Evolutionary conservation across 2,797 vertebrate genomes (phyloP), one percentile per base, ranked within the genome.

Genomic region (Amazona ochrocephala): DNA sequence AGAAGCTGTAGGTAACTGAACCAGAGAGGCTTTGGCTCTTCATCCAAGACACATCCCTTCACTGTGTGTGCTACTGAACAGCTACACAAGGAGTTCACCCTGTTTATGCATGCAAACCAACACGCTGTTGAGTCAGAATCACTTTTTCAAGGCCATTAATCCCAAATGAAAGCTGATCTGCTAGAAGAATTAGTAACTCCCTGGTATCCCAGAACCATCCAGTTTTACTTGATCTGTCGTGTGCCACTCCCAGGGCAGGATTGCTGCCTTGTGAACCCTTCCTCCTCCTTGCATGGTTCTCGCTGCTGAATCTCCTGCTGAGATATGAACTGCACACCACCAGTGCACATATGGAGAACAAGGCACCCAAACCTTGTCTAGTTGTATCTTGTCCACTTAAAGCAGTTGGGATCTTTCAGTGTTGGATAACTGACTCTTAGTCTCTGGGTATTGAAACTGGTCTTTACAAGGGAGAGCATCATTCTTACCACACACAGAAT

Each of bases 211-310:
- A 90, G 89, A 87, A 80, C 72, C 68, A 72, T 56, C 78, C 89
- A 89, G 94, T 95, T 93, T 68, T 93, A 95, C 95, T 79, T 94
- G 95, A 94, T 68, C 47, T 65, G n/a, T 61, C 34, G 12, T 73
- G 78, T 89, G 94, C 93, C 94, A 29, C 94, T 95, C 96, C 96
- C 87, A 37, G 0, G 3, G 65, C 7, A 93, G 89, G 91, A 95
- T 14, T 95, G 90, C 76, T 84, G 79, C 79, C 66, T 42, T 42
- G 26, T 2, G 2, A 20, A 26, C 15, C 34, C 66, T 91, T 44
- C 37, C 30, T 48, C 74, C 51, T 80, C 0, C 70, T 73, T 41
- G 3, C 1, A 4, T 5, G 45, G 77, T 64, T 84, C 21, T 1
- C 27, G 64, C 74, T 72, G 84, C 67, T 67, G 7, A 60, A 51